Percentiles rank a stretch among this genome's conserved stretches.
Conservation (phyloP, 2,888 invertebrate species). For the Aplocera efformata region DNA sequence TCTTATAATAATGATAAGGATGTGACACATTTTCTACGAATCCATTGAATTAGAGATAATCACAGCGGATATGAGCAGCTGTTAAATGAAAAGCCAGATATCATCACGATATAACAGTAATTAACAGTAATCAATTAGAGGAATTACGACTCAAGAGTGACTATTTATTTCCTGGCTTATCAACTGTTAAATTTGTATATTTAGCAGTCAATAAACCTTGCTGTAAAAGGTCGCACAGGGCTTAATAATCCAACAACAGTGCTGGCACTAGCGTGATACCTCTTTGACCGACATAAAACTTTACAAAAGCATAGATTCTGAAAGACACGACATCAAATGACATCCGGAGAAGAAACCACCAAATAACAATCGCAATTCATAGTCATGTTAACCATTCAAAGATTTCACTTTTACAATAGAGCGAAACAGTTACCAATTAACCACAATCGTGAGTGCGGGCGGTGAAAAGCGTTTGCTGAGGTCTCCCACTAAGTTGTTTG, state of each 20-base stretch:
- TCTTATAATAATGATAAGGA: too few species aligned
- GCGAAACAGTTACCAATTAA: constrained; percentile 49
- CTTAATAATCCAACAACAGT: too few species aligned
- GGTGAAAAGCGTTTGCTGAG: constrained; percentile 50
- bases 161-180: too few species aligned
- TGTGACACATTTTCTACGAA: too few species aligned
- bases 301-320: too few species aligned
- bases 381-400: constrained; percentile 35
- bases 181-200: too few species aligned
- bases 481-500: constrained; percentile 41
- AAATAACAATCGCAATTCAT: constrained; percentile 5
- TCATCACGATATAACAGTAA: not conserved
- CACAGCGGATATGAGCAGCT: not conserved
- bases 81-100: not conserved
- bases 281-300: too few species aligned
- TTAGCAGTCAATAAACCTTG: too few species aligned
- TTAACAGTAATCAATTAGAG: not conserved
- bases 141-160: not conserved
- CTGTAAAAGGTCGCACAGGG: too few species aligned
- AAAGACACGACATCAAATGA: not conserved
- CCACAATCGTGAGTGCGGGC: constrained; percentile 45
- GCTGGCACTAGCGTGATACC: too few species aligned
- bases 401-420: constrained; percentile 61
- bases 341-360: not conserved
- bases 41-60: too few species aligned